Percentiles rank a stretch among this genome's conserved stretches.
Conservation (phyloP, 1,140 invertebrate genomes). For the Andricus grossulariae region DNA sequence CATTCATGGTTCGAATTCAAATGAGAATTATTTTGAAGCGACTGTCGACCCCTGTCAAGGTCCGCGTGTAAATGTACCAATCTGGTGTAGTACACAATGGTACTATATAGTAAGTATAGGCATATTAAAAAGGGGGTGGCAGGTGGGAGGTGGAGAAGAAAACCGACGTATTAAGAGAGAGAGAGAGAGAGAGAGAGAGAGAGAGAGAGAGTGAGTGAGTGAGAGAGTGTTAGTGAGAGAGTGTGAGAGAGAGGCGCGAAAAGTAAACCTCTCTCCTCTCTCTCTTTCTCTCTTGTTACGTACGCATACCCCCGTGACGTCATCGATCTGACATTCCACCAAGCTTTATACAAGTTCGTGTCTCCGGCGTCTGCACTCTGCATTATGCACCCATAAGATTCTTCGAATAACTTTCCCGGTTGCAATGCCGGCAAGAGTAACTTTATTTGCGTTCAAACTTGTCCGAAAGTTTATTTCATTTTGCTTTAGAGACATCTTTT, state of each 20-base stretch:
- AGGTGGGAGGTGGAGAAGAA: not conserved
- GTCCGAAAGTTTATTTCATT: slow-evolving; percentile 7
- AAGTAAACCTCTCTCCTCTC: slow-evolving; percentile 42
- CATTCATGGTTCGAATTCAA: slow-evolving; percentile 54
- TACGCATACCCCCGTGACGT: slow-evolving; percentile 56
- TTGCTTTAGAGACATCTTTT: not conserved
- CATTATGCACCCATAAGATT: slow-evolving; percentile 48
- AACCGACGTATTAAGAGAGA: slow-evolving; percentile 10
- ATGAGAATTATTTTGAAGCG: slow-evolving; percentile 53
- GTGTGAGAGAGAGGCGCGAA: slow-evolving; percentile 40
- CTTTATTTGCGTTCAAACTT: slow-evolving; percentile 15
- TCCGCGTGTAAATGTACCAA: slow-evolving; percentile 34
- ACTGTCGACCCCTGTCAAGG: slow-evolving; percentile 50
- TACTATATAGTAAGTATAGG: slow-evolving; percentile 14
- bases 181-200: slow-evolving; percentile 36
- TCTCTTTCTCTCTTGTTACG: slow-evolving; percentile 41
- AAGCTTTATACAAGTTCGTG: slow-evolving; percentile 46
- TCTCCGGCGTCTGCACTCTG: slow-evolving; percentile 21
- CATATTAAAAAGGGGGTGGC: not conserved
- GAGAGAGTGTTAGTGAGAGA: slow-evolving; percentile 31
- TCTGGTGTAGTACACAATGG: not conserved
- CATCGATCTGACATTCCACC: slow-evolving; percentile 63
- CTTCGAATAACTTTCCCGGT: slow-evolving; percentile 34
- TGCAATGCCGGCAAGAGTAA: slow-evolving; percentile 21
- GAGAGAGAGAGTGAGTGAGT: slow-evolving; percentile 29